Percentiles rank a stretch among this genome's conserved stretches.
Conservation (phyloP, 2,113 vertebrate species). For the Litocranius walleri region DNA sequence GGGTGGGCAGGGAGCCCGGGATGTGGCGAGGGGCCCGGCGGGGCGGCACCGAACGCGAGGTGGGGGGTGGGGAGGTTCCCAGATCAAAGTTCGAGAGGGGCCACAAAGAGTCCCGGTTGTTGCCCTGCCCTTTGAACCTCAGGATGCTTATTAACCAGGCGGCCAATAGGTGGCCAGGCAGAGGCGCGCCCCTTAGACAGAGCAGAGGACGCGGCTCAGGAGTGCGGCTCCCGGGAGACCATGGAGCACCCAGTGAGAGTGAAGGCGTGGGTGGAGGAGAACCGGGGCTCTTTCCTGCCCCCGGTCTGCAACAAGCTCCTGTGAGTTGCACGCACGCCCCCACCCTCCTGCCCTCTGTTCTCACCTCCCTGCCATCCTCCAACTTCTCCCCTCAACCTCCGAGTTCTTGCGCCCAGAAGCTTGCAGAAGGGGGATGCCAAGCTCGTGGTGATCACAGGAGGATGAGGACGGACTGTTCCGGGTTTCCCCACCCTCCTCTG, state of each 20-base stretch:
- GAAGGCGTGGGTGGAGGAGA: constrained; percentile 88
- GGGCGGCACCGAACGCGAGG: background rate
- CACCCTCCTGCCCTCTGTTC: background rate
- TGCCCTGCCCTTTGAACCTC: background rate
- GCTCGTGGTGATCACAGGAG: background rate
- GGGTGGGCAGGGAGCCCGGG: background rate
- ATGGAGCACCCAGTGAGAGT: constrained; percentile 83
- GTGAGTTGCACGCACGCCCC: constrained; percentile 83
- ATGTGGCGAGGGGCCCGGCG: background rate
- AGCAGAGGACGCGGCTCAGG: fast-evolving
- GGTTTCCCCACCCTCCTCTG: background rate
- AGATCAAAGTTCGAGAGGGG: background rate
- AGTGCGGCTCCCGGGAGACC: background rate
- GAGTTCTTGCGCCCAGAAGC: background rate
- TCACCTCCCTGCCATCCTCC: background rate
- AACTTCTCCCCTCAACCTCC: background rate
- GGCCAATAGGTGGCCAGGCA: background rate
- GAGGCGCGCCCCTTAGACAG: background rate
- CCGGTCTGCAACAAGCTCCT: constrained; percentile 99
- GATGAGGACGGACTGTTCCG: background rate
- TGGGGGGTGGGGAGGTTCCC: background rate
- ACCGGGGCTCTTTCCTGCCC: constrained; percentile 88
- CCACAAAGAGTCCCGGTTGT: fast-evolving
- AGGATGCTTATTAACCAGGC: background rate
- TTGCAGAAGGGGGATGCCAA: background rate